Base-by-base conservation (phyloP, 2,797 vertebrate species). In the Enteromius anoplus region DNA sequence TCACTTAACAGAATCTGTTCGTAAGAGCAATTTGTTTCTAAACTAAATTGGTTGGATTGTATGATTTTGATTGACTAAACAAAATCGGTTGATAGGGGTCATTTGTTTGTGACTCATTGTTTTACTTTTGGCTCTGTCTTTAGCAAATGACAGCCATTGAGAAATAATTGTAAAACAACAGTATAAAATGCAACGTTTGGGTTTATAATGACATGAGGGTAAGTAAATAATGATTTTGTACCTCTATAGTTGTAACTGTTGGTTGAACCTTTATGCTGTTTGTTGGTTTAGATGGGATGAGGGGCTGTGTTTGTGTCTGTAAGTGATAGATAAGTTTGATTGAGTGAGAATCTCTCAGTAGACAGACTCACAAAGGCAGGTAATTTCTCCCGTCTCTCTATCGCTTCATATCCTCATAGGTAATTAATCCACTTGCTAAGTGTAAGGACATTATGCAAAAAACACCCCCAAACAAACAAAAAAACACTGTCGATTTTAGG, bases 391-490 rank as follows among this genome's bases (percentile, higher is more conserved):
- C 2, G 32, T 68, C 64, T 68, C n/a, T 73, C 78, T 65, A 37
- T 60, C 14, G 34, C 58, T 49, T 19, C 47, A 49, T 26, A 72
- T 84, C 68, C 82, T 81, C 80, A 45, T 69, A 64, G 69, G 78
- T 82, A 86, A 89, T 89, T 88, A 86, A 85, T 89, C 85, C 75
- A 81, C 71, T 85, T 86, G 72, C 85, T 78, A 85, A 82, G 75
- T 71, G 75, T 53, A 81, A 77, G 78, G 29, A 86, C 75, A 85
- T 83, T 86, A 83, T 55, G 49, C 62, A 76, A 42, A 64, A 73
- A 71, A 70, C 65, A 64, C 14, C 6, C 37, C 37, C 7, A 2
- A 64, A 45, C 11, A 19, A 0, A 69, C 4, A 42, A 0, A 14
- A 71, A 42, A 37, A 71, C 84, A 71, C 84, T 69, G 75, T 82